Base-by-base conservation (phyloP, 2,888 invertebrate species). In the Amphipyra tragopoginis region DNA sequence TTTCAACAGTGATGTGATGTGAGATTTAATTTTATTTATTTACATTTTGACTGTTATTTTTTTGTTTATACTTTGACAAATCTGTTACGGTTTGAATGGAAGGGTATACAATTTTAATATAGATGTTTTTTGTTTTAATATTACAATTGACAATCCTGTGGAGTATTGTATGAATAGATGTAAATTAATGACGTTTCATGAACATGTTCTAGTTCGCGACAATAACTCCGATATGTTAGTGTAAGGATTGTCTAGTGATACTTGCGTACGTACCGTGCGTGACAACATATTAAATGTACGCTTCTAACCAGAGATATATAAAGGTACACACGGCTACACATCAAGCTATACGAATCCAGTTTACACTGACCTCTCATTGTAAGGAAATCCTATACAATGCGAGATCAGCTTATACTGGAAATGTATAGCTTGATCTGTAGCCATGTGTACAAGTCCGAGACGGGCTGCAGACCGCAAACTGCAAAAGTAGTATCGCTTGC, bases 131-230 rank as follows among this genome's bases (percentile, higher is more conserved):
- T 57, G 33, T 29, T 38, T 7, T 47, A 13, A 9, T 47, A 1
- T 40, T 36, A 42, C 0, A 4, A 34, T 50, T 53, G 52, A 54
- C 13, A 53, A 57, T 49, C 40, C 40, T 49, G 29, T 45, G 48
- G 48, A 54, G 15, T 57, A 21, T 47, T 49, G 40, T 49, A 40
- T 54, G 10, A 21, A 53, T 43, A 43, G 36, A 48, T 48, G 50
- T 68, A 40, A 51, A 36, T 39, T 59, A 34, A 49, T 47, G 38
- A 68, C 11, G 43, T 65, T 57, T 42, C 36, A 57, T 75, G n/a
- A 29, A 15, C 45, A 56, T 55, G 57, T 51, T 70, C 64, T 59
- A 53, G 49, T 65, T 75, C 40, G 38, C 11, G 72, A 75, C 72
- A 72, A 72, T 72, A 72, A 72, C 49, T 53, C 40, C 45, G 48